phyloP scores from a whole-genome alignment of 1,140 invertebrate genomes.

The Hormaphis cornu region DNA sequence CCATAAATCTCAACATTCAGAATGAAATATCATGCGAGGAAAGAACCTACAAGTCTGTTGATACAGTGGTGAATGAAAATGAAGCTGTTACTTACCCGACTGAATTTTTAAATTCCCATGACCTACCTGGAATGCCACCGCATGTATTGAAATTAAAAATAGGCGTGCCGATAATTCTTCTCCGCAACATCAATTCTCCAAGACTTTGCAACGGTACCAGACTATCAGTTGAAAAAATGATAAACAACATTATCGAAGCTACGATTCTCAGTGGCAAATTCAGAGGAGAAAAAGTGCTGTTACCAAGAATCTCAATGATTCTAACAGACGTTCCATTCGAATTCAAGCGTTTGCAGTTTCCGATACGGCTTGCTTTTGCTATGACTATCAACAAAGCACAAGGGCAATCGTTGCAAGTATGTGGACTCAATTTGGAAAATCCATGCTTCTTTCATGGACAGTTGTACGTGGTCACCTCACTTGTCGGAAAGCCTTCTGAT shows the following conservation, averaged over 20 bases:
- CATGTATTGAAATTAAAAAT: not conserved
- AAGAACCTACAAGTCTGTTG: no score
- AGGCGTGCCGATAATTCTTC: not conserved
- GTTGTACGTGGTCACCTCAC: no score
- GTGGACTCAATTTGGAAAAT: no score
- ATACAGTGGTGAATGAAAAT: no score
- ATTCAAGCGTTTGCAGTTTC: no score
- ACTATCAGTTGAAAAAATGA: not conserved
- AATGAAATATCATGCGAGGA: not conserved
- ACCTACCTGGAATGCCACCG: not conserved
- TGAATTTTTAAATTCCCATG: no score
- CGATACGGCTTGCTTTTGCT: no score
- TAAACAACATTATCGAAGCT: slow-evolving; percentile 15
- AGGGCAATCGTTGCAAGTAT: no score
- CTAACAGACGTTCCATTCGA: slow-evolving; percentile 42
- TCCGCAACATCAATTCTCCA: not conserved
- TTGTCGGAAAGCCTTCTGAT: no score
- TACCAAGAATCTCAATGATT: slow-evolving; percentile 37
- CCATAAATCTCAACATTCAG: not conserved
- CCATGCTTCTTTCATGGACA: no score
- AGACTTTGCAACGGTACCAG: slow-evolving; percentile 10
- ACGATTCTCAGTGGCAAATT: no score
- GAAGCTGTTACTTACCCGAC: not conserved
- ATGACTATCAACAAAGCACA: no score
- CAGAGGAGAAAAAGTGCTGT: slow-evolving; percentile 5